Percentiles rank a stretch among this genome's conserved stretches.
These are phyloP conservation scores for Brachyhypopomus gauderio DNA, from an alignment of 2,113 vertebrate species.

Conservation along the genomic window DNA sequence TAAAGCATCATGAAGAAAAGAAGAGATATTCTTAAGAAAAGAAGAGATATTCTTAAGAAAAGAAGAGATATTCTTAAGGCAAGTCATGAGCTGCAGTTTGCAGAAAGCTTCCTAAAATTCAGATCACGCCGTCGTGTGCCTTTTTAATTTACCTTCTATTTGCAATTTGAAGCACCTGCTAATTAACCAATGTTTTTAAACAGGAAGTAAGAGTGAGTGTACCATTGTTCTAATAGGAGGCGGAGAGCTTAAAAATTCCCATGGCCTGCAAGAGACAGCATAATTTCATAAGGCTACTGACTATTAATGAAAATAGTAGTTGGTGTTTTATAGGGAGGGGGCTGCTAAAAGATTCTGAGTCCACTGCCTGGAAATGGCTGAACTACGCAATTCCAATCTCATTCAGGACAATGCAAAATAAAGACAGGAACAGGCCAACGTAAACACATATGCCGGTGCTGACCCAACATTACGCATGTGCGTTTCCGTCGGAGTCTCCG, in stretches of 20 bases:
- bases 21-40: background rate
- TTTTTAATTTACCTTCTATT: too few species aligned
- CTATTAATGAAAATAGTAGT: background rate
- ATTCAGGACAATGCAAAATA: background rate
- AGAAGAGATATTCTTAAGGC: background rate
- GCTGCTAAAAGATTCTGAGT: background rate
- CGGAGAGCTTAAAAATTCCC: too few species aligned
- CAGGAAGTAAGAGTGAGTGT: too few species aligned
- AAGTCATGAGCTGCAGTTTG: background rate
- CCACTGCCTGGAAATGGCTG: background rate
- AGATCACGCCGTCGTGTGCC: too few species aligned
- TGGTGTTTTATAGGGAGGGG: background rate
- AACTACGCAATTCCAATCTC: background rate
- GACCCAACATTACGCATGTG: background rate
- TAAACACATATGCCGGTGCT: conserved; percentile 1
- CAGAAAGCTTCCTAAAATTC: too few species aligned
- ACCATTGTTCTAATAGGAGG: too few species aligned
- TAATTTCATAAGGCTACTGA: background rate
- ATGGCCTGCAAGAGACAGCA: too few species aligned
- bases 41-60: background rate
- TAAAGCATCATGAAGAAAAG: background rate
- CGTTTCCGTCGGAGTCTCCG: conserved; percentile 15
- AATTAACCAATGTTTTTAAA: too few species aligned
- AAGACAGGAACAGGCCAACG: background rate
- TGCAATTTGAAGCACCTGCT: too few species aligned